Evolutionary conservation across 1,140 invertebrate genomes (phyloP), one percentile per base, ranked within the genome.

Genomic region (Macrosteles quadrilineatus): DNA sequence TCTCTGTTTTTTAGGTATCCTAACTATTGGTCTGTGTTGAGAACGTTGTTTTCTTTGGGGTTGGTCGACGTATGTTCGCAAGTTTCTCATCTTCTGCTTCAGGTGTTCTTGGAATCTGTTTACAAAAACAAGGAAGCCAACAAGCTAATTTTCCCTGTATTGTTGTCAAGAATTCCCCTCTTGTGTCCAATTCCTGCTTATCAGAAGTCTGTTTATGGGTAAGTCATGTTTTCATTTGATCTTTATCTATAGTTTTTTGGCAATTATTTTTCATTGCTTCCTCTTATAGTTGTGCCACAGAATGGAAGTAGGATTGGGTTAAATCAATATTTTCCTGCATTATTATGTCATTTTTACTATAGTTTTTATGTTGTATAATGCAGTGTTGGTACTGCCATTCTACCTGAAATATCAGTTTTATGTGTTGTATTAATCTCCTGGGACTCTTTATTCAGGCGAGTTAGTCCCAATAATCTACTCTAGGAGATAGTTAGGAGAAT

Each of bases 191-290:
- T 59, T 11, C 55, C 55, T 30, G 12, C 55, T 2, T 59, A 59
- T 29, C 55, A 59, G 55, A 59, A 59, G n/a, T 14, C 55, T 59
- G 55, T 59, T 30, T 59, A 27, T 30, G 27, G 23, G 55, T 59
- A 29, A 59, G 55, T 59, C 6, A 6, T 14, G 4, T 9, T 43
- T 9, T 43, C 36, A 17, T 9, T 43, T 9, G 17, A 43, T 9
- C 9, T 11, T 11, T 43, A 11, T 9, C 17, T 11, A 11, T 9
- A 11, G 17, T 43, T 43, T 43, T 43, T 17, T 11, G 36, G 36
- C 36, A 17, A 11, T 9, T 9, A 43, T 43, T 43, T n/a, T n/a
- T n/a, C n/a, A n/a, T n/a, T n/a, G n/a, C n/a, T n/a, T n/a, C n/a
- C n/a, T n/a, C n/a, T n/a, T n/a, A n/a, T n/a, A n/a, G n/a, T n/a